These are phyloP conservation scores for Hypsibius dujardini DNA, from an alignment of 1,140 invertebrate species.

Conservation along the genomic window DNA sequence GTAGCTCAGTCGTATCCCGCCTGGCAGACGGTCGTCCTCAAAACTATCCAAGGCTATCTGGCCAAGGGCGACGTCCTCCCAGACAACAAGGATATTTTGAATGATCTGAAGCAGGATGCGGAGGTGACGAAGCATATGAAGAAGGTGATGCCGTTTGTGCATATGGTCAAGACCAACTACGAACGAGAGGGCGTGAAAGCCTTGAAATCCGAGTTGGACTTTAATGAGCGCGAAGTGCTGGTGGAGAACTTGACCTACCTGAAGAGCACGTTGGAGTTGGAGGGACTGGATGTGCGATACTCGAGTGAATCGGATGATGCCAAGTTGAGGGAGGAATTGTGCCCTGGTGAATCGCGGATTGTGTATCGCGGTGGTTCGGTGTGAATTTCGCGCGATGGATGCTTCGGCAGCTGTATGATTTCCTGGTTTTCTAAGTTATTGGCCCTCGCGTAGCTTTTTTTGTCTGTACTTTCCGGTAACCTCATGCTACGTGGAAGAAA, in stretches of 20 bases:
- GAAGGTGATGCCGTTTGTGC: conserved; percentile 91
- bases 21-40: too few relatives aligned
- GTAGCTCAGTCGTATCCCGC: too few relatives aligned
- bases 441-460: too few relatives aligned
- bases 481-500: too few relatives aligned
- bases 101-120: conserved; percentile 47
- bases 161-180: conserved; percentile 31
- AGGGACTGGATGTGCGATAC: conserved; percentile 53
- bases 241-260: conserved; percentile 59
- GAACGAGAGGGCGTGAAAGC: conserved; percentile 49
- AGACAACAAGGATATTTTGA: conserved; percentile 74
- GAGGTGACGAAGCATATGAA: conserved; percentile 87
- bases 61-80: conserved; percentile 44
- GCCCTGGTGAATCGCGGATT: conserved; percentile 70
- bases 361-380: conserved; percentile 37
- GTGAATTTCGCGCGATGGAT: too few relatives aligned
- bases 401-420: too few relatives aligned
- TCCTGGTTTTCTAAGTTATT: too few relatives aligned
- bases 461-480: too few relatives aligned
- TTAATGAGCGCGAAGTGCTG: conserved; percentile 65
- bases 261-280: conserved; percentile 63
- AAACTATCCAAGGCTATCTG: too few relatives aligned
- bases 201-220: conserved; percentile 61
- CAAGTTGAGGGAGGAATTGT: conserved; percentile 72
- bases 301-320: conserved; percentile 58